Evolutionary conservation across 2,888 invertebrate species (phyloP).

Genomic region (Tanypteryx hageni): DNA sequence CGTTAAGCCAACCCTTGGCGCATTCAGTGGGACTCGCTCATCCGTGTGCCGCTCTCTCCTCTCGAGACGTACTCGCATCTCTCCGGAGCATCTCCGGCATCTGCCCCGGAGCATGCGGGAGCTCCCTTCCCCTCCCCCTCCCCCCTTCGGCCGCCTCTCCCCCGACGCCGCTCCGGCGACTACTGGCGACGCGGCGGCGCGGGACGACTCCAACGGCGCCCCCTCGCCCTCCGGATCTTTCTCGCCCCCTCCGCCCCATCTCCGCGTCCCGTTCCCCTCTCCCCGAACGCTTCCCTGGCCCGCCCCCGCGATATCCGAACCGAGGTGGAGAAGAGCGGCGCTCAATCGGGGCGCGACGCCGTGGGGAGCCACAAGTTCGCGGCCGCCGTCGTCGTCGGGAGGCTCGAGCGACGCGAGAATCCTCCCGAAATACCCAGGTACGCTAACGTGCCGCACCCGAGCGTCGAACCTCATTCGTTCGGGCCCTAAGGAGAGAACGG

Average conservation of each 20-base stretch:
- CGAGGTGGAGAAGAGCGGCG: background rate
- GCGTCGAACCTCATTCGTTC: background rate
- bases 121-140: background rate
- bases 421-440: slow-evolving; percentile 17
- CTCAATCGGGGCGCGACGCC: slow-evolving; percentile 56
- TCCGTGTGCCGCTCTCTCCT: background rate
- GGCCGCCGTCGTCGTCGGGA: background rate
- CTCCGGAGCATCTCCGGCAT: slow-evolving; percentile 64
- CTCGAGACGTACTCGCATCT: slow-evolving; percentile 45
- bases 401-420: background rate
- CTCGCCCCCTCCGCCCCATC: slow-evolving; percentile 25
- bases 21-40: too few relatives aligned
- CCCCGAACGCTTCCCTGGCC: background rate
- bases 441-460: background rate
- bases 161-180: slow-evolving; percentile 62
- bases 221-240: background rate
- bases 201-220: slow-evolving; percentile 58
- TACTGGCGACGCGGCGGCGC: slow-evolving; percentile 64
- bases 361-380: slow-evolving; percentile 57
- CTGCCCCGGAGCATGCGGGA: slow-evolving; percentile 32
- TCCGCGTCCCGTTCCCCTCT: background rate
- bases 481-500: background rate
- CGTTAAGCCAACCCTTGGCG: too few relatives aligned
- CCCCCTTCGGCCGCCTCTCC: slow-evolving; percentile 17
- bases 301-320: slow-evolving; percentile 57